Base-by-base conservation (phyloP, 2,797 vertebrate genomes). In the Scleropages formosus region DNA sequence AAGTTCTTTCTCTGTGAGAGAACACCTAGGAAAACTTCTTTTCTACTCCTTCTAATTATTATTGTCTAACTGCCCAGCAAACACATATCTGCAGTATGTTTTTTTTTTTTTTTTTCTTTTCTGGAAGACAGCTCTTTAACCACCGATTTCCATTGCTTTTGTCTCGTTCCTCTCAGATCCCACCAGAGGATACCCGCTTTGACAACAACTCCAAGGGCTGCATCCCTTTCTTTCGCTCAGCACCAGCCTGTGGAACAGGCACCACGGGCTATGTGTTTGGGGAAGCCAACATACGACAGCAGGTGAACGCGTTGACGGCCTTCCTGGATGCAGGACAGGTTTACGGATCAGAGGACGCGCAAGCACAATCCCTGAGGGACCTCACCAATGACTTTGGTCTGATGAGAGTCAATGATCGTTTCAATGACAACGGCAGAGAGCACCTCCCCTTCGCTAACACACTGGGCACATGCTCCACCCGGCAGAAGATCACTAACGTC, bases 231-330 rank as follows among this genome's bases (percentile, higher is more conserved):
- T 89, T 95, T 79, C 90, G 93, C 77, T 94, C 95, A 0, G 93
- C 95, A 0, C 93, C 95, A 0, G 84, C 78, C 1, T 96, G 95
- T 9, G 92, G 83, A 0, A 91, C 89, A 0, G 81, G 81, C 0
- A 80, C 75, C 0, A 84, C 89, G 0, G 85, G 85, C 8, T 89
- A 73, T 75, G 86, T 89, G 11, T 93, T 92, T 13, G 92, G 89
- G 0, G 88, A 86, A 0, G 27, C 86, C 4, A 82, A 69, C 10
- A 83, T 74, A 62, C 86, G 93, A 3, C 89, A 97, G 85, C 96
- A 98, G 89, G 93, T 98, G 82, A 99, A 98, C 0, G 51, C 92
- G 0, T 81, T 92, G 80, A 97, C 90, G 0, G 87, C 96, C 0
- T 98, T 91, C 87, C 71, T 97, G 11, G 95, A 98, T 0, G 86